Percentiles rank a stretch among this genome's conserved stretches.
These are phyloP conservation scores for Oceanodroma leucorhoa DNA, from an alignment of 2,797 vertebrate species.

Conservation along the genomic window DNA sequence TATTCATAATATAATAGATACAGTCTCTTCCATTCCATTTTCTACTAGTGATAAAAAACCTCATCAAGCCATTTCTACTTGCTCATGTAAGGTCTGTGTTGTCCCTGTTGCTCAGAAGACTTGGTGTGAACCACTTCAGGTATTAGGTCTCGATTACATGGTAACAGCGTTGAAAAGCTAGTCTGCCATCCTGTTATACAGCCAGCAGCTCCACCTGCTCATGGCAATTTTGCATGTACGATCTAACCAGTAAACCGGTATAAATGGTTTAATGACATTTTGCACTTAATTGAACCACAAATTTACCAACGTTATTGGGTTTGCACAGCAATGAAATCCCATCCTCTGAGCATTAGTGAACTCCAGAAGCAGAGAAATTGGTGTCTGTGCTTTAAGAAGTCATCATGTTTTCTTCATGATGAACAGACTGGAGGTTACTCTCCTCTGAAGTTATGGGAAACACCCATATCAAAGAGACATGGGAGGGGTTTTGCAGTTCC, in stretches of 20 bases:
- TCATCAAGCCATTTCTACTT: background rate
- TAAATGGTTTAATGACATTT: background rate
- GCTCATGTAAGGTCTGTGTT: too few species aligned
- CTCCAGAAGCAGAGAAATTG: background rate
- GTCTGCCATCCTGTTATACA: background rate
- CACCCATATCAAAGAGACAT: background rate
- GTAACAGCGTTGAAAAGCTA: background rate
- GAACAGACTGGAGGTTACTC: background rate
- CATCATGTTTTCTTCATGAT: rapidly evolving
- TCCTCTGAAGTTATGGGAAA: background rate
- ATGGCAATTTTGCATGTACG: too few species aligned
- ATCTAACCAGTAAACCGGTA: background rate
- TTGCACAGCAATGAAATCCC: background rate
- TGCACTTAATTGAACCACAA: background rate
- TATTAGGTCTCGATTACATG: background rate
- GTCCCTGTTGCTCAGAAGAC: background rate
- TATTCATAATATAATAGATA: background rate
- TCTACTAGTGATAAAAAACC: background rate
- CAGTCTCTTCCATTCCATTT: background rate
- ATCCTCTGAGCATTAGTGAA: background rate
- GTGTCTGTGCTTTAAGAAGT: background rate
- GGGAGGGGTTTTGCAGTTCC: background rate
- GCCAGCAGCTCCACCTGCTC: background rate
- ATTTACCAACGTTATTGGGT: background rate
- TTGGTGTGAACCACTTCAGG: background rate